Evolutionary conservation across 2,888 invertebrate genomes (phyloP), one percentile per base, ranked within the genome.

Genomic region (Ischnus inquisitorius): DNA sequence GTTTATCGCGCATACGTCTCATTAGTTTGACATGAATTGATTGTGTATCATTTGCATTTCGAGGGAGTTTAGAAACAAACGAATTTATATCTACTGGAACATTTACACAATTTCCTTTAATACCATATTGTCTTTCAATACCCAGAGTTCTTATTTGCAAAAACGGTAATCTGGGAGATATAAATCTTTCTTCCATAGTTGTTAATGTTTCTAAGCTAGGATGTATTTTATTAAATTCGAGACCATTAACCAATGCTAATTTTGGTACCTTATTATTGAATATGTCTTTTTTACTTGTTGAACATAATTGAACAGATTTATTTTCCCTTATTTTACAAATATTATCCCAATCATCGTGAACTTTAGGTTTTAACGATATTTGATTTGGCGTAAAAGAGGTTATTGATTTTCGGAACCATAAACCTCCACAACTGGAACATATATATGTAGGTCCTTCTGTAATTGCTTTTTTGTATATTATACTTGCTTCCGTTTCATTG

Each of bases 161-260:
- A 28, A 68, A 87, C 22, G 83, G 76, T 68, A 83, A 62, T 67
- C 84, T 51, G 8, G 83, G 79, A n/a, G 83, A 78, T 54, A 87
- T 60, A n/a, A 86, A 75, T 60, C 84, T 67, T 79, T 86, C 84
- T 74, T 81, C 81, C 10, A 87, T 39, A n/a, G 51, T 25, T 1
- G 77, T 75, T 77, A 87, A 54, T 25, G 43, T 46, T 77, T 46
- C n/a, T 65, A 87, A 81, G 12, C 64, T 22, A n/a, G 46, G 25
- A 34, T 75, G 72, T 48, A 86, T 83, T 64, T 60, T 22, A 10
- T 62, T 77, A 79, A 82, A 86, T 65, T 78, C 19, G n/a, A 85
- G 74, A 25, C 83, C 86, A 82, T 85, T 83, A 5, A 41, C 46
- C 10, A 82, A 22, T 51, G 79, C 79, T 22, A 87, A 67, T 41